Conservation (phyloP, 1,140 invertebrate genomes). For the Hesperophylax magnus region DNA sequence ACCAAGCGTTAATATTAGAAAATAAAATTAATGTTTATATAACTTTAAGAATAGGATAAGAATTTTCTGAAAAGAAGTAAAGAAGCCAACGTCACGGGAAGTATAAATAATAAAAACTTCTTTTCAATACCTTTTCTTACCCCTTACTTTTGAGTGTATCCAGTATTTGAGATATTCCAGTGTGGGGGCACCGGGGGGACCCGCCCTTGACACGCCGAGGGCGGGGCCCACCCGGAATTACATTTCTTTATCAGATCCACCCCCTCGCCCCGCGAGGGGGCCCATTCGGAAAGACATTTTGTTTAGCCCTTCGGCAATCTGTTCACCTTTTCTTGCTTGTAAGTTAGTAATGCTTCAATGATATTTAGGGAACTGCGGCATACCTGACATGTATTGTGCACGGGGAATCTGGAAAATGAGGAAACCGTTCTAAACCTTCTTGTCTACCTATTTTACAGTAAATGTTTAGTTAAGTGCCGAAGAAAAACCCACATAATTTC, state of each 20-base stretch:
- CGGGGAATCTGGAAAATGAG: not conserved
- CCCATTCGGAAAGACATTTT: conserved; percentile 31
- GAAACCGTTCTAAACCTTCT: no score
- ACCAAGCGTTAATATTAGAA: no score
- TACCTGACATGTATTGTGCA: not conserved
- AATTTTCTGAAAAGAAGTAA: no score
- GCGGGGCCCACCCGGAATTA: conserved; percentile 17
- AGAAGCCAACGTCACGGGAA: no score
- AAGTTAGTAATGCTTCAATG: not conserved
- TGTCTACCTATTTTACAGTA: no score
- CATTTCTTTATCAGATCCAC: conserved; percentile 40
- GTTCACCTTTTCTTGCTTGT: conserved; percentile 22
- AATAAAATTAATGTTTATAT: no score
- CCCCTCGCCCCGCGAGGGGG: not conserved
- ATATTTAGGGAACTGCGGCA: conserved; percentile 16
- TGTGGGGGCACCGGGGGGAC: not conserved
- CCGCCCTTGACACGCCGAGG: conserved; percentile 22
- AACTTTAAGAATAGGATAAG: no score
- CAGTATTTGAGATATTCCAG: not conserved
- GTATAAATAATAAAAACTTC: not conserved
- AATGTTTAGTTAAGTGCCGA: no score
- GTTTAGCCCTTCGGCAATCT: conserved; percentile 31
- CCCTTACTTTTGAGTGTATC: not conserved
- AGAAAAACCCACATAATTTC: no score
- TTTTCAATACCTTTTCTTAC: conserved; percentile 6